These are phyloP conservation scores for Brachionus plicatilis DNA, from an alignment of 1,140 invertebrate species.

Conservation along the genomic window DNA sequence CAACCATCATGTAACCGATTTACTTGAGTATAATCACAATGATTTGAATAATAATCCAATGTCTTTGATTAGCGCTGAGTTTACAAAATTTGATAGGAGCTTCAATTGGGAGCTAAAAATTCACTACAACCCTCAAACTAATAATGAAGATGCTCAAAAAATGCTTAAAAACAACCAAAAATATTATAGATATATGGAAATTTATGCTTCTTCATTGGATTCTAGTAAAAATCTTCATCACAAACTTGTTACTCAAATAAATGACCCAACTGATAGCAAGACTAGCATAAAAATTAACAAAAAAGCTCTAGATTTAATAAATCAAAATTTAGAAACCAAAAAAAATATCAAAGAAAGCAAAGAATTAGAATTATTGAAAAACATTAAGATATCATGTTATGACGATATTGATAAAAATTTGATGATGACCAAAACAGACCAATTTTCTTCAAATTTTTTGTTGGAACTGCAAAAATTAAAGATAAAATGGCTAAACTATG, in stretches of 20 bases:
- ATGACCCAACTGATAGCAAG: neutral
- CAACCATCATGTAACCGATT: neutral
- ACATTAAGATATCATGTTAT: neutral
- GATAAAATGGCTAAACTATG: neutral
- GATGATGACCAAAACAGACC: neutral
- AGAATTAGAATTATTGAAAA: neutral
- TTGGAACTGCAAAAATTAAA: neutral
- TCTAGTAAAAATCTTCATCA: neutral
- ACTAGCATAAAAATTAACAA: neutral
- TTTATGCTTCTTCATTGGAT: neutral
- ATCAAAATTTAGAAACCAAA: neutral
- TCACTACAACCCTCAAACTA: neutral
- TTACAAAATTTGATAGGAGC: neutral
- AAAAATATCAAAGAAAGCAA: neutral
- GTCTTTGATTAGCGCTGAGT: neutral
- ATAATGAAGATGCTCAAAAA: neutral
- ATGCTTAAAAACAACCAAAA: neutral
- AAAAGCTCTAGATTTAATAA: neutral
- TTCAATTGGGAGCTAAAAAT: neutral
- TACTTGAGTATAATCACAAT: neutral
- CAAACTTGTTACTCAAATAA: neutral
- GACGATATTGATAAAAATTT: neutral
- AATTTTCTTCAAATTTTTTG: neutral
- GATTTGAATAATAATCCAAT: neutral
- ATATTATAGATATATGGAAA: constrained; percentile 21